Base-by-base conservation (phyloP, 2,888 invertebrate genomes). In the Brachypalpus laphriformis region DNA sequence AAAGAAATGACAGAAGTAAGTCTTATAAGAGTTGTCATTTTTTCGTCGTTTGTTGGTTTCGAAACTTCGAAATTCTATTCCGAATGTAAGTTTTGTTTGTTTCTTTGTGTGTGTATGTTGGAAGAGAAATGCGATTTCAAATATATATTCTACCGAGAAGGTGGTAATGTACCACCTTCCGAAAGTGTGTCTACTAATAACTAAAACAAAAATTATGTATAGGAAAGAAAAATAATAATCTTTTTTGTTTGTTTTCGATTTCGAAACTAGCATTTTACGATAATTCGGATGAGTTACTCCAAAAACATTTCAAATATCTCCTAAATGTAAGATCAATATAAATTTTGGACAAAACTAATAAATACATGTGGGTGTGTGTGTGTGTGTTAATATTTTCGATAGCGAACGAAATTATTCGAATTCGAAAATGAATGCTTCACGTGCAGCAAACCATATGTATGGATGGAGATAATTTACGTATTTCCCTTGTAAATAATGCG, bases 101-200 rank as follows among this genome's bases (percentile, higher is more conserved):
- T 28, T 70, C 14, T 49, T 40, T 66, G 34, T 75, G 56, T 61
- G 40, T 70, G 31, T 80, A 40, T 85, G 61, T 74, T 81, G 85
- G 85, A 81, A 85, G 85, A 85, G 85, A 85, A 81, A 81, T 85
- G 85, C 85, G 85, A 76, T 85, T 25, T 80, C 56, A 71, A 85
- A 85, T 75, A 85, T 75, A 54, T 80, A 40, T 4, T 47, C 74
- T 66, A 31, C 51, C 85, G 65, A 11, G 65, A 75, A 75, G 59
- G 54, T 85, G 85, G 85, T 85, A 85, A 85, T 85, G 75, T 85
- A 85, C 85, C 85, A 81, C 70, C 83, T 75, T 70, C 70, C 71
- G 65, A 63, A 20, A 68, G 71, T 66, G 42, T 40, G 57, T 42
- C 66, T 68, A 83, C 77, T 83, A 78, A 72, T 68, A 78, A 78